Base-by-base conservation (phyloP, 2,797 vertebrate species). In the Lacerta bilineata region DNA sequence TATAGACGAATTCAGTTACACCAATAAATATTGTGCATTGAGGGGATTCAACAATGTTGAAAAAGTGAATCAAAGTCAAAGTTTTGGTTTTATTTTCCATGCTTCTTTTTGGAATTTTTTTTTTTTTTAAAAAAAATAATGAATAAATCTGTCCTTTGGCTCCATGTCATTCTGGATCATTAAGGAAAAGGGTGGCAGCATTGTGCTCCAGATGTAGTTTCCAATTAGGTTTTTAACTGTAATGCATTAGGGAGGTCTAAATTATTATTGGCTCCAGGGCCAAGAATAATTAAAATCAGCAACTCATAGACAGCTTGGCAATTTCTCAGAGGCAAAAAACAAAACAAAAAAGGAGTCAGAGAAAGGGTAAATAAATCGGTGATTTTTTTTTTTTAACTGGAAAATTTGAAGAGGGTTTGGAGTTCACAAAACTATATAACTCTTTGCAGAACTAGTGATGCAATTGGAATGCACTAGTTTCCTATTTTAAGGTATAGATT, bases 211-310 rank as follows among this genome's bases (percentile, higher is more conserved):
- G 72, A 89, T 89, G 83, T 76, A 86, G 72, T 76, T 86, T 85
- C 88, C 88, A 86, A 86, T 89, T 89, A 89, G 74, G 69, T 86
- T 81, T 75, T 82, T 86, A 89, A 86, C 84, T 86, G 46, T 82
- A 86, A 59, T 89, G 84, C 72, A 82, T 86, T 82, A 85, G 76
- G 61, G 61, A 64, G 61, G 68, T 82, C 50, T 85, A 76, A 89
- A 89, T 86, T 85, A 89, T 89, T 89, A 84, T 86, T 86, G 71
- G 84, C 61, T 78, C 79, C 55, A 71, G 43, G 85, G 84, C 88
- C 84, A 82, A 89, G 85, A 89, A 89, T 89, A 89, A 89, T 89
- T 86, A 85, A 89, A 72, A 41, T 20, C 50, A 82, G 61, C 79
- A 74, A 74, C 72, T 74, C 72, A 74, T 74, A 74, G 72, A 33